Evolutionary conservation across 92 coral and sea anemone genomes (phyloP), one percentile per base, ranked within the genome.

Genomic region (Porites evermanni): DNA sequence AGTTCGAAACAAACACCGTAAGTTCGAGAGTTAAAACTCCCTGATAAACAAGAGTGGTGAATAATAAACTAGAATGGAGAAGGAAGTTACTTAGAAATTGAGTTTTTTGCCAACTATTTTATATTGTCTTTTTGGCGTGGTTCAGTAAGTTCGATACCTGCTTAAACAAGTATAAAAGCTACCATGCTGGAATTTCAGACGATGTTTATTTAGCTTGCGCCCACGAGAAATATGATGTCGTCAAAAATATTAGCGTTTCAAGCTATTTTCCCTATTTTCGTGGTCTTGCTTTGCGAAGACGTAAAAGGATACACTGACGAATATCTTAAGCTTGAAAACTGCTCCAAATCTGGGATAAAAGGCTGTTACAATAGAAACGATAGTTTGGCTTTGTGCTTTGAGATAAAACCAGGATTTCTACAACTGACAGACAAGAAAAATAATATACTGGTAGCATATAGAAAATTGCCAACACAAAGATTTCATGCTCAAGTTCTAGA

Each of bases 331-430:
- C 11, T 81, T 53, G 69, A 81, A 52, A 70, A 81, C 58, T 68
- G 70, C 21, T 56, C 77, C 32, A 5, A 69, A 3, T 56, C 69
- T 10, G 64, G 53, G 72, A 23, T 89, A 11, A 79, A 72, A 44
- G 93, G 93, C 9, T 90, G 85, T 44, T 86, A 79, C 70, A 12
- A 23, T 59, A 59, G 58, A 54, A 85, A 79, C 86, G 72, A 64
- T 16, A 66, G 66, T 2, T 58, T 64, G 12, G 84, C 72, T 20
- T 19, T 89, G 77, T 74, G 90, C 86, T 90, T 90, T 38, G 38
- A 84, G 51, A 65, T 84, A 51, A 74, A 26, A 69, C 82, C 59
- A 12, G 75, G 44, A 18, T 32, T 71, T 17, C 32, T 84, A 5
- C 83, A 26, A 67, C 77, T 84, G 23, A 75, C 77, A 16, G 82